These are phyloP conservation scores for Percina caprodes DNA, from an alignment of 2,113 vertebrate species.

Conservation along the genomic window DNA sequence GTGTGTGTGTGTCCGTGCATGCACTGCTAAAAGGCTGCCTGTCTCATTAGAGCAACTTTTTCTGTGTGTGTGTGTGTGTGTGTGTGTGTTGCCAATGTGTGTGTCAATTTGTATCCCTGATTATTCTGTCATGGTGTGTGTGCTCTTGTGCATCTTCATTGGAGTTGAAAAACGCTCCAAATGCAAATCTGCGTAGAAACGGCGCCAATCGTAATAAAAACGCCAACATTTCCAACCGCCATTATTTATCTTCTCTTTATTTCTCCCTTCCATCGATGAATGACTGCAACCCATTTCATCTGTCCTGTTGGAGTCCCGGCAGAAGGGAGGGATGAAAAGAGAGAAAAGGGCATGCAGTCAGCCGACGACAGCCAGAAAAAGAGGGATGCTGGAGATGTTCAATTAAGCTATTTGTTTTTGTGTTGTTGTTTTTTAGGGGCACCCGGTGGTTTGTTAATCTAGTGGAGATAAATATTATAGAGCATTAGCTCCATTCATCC, in stretches of 20 bases:
- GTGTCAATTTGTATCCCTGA: slow-evolving; percentile 21
- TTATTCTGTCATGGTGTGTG: neutral
- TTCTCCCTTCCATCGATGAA: slow-evolving; percentile 32
- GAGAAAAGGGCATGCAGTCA: slow-evolving; percentile 31
- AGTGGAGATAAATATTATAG: slow-evolving; percentile 68
- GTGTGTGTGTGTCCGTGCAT: slow-evolving; percentile 5
- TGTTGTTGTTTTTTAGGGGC: neutral
- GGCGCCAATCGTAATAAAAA: slow-evolving; percentile 42
- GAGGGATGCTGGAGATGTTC: slow-evolving; percentile 64
- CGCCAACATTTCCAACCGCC: slow-evolving; percentile 13
- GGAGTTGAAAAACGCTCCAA: slow-evolving; percentile 36
- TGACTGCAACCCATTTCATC: slow-evolving; percentile 36
- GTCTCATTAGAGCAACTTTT: slow-evolving; percentile 30
- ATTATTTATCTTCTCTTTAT: slow-evolving; percentile 52
- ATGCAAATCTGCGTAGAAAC: slow-evolving; percentile 40
- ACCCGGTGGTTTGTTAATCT: slow-evolving; percentile 53
- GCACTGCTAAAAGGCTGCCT: slow-evolving; percentile 19
- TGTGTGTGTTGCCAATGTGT: neutral
- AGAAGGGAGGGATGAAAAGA: slow-evolving; percentile 32
- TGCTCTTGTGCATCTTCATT: slow-evolving; percentile 38
- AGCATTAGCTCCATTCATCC: slow-evolving; percentile 66
- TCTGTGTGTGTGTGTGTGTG: neutral
- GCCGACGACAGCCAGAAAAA: slow-evolving; percentile 39
- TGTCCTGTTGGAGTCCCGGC: slow-evolving; percentile 37
- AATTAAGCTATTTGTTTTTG: slow-evolving; percentile 49